phyloP scores from a whole-genome alignment of 2,888 invertebrate species.

The Lycophotia porphyrea region DNA sequence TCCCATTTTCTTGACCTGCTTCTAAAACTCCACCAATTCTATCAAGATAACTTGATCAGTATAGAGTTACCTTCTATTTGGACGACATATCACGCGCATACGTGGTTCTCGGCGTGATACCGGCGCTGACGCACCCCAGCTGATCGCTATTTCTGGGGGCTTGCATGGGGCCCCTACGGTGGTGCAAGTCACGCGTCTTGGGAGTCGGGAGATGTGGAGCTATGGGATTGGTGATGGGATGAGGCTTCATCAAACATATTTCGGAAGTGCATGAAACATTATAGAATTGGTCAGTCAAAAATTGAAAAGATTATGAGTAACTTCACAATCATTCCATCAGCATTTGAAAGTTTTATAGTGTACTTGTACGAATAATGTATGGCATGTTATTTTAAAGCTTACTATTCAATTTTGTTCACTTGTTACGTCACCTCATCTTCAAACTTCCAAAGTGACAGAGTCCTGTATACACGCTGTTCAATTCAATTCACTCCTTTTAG shows the following conservation, averaged over 20 bases:
- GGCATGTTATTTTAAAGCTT: neutral
- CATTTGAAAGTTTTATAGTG: neutral
- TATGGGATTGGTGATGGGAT: constrained; percentile 38
- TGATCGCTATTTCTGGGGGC: constrained; percentile 85
- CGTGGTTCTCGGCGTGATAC: constrained; percentile 72
- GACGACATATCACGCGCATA: constrained; percentile 63
- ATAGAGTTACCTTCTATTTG: constrained; percentile 63
- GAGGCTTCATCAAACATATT: constrained; percentile 21
- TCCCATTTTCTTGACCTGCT: neutral
- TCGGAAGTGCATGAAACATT: neutral
- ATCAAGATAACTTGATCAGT: constrained; percentile 31
- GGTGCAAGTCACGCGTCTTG: constrained; percentile 54
- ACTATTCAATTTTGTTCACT: too few relatives aligned
- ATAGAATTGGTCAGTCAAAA: neutral
- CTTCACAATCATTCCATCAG: neutral
- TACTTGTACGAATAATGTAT: neutral
- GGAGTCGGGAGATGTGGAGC: constrained; percentile 43
- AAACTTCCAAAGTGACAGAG: neutral
- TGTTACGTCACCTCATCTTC: neutral
- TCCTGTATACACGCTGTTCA: neutral
- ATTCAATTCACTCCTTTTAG: neutral
- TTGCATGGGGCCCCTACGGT: constrained; percentile 71
- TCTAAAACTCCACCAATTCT: neutral
- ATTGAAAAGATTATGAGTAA: neutral
- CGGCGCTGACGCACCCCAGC: constrained; percentile 85